Percentiles rank a stretch among this genome's conserved stretches.
phyloP scores from a whole-genome alignment of 2,888 invertebrate genomes.

The Laspeyria flexula region DNA sequence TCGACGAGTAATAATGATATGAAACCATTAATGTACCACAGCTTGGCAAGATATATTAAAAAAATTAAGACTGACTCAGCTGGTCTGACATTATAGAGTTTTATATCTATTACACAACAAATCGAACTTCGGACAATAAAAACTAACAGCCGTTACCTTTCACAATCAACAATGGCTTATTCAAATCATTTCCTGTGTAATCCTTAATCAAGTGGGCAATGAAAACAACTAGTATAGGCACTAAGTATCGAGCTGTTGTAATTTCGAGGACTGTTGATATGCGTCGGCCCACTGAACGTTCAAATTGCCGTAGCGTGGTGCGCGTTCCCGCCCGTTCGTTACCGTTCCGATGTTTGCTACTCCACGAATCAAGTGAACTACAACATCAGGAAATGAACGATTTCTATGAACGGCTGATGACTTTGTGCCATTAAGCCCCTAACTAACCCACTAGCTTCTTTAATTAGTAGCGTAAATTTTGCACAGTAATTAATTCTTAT shows the following conservation, averaged over 20 bases:
- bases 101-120: too few species aligned
- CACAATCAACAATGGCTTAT: slow-evolving; percentile 44
- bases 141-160: slow-evolving; percentile 39
- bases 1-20: too few species aligned
- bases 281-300: slow-evolving; percentile 76
- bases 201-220: slow-evolving; percentile 51
- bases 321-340: slow-evolving; percentile 69
- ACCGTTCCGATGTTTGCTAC: slow-evolving; percentile 67
- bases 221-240: slow-evolving; percentile 46
- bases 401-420: slow-evolving; percentile 58
- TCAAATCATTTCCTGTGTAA: slow-evolving; percentile 47
- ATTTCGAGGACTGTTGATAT: slow-evolving; percentile 75
- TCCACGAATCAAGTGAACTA: slow-evolving; percentile 64
- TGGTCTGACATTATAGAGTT: too few species aligned
- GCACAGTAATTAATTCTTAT: too few species aligned
- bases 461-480: too few species aligned
- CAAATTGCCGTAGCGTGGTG: slow-evolving; percentile 76
- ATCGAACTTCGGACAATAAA: slow-evolving; percentile 34
- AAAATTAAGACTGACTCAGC: too few species aligned
- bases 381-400: slow-evolving; percentile 69
- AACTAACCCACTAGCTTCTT: not conserved
- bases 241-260: slow-evolving; percentile 59
- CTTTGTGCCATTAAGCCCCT: slow-evolving; percentile 16
- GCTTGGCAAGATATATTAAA: too few species aligned
- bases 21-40: too few species aligned